Base-by-base conservation (phyloP, 2,797 vertebrate genomes). In the Petrocephalus sullivani region DNA sequence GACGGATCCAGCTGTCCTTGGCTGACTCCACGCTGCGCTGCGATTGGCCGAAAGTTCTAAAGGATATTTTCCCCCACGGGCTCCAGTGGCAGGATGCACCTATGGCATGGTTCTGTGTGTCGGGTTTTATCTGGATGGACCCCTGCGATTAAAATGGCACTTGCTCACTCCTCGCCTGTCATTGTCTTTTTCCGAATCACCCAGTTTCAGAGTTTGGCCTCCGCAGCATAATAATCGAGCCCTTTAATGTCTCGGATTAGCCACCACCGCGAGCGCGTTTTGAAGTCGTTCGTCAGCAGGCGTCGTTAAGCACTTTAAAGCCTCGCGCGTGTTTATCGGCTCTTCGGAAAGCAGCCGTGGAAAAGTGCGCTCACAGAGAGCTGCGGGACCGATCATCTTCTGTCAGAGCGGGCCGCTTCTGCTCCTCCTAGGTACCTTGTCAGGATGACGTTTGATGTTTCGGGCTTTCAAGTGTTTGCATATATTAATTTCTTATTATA, bases 401-500 rank as follows among this genome's bases (percentile, higher is more conserved):
- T 85, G 84, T 58, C 54, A 57, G 51, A 2, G 14, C 21, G 58
- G 10, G 54, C 12, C 37, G 12, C 19, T 85, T 85, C 81, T 83
- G 46, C 8, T 41, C 7, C 54, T 85, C 28, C 54, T 84, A 53
- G 82, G 49, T 84, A 28, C 23, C 28, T 84, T 84, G 46, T 53
- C 23, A 33, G 10, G 4, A 16, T 84, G 82, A 23, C 46, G 58
- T 85, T 85, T 85, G 84, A 56, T 58, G 51, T 53, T 85, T 85
- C 51, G 53, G 9, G 53, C 53, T 85, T 57, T 85, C 83, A 85
- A 28, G 23, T 85, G 23, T 85, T 85, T 33, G 33, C 49, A 53
- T 33, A 57, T 23, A 56, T 85, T 85, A 56, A 85, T 58, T 85
- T 85, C 49, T 85, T 56, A 56, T 58, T 56, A 58, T 85, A 56